Evolutionary conservation across 35 echinoderm and acorn worm species (phyloP), one percentile per base, ranked within the genome.

Genomic region (Anneissia japonica): DNA sequence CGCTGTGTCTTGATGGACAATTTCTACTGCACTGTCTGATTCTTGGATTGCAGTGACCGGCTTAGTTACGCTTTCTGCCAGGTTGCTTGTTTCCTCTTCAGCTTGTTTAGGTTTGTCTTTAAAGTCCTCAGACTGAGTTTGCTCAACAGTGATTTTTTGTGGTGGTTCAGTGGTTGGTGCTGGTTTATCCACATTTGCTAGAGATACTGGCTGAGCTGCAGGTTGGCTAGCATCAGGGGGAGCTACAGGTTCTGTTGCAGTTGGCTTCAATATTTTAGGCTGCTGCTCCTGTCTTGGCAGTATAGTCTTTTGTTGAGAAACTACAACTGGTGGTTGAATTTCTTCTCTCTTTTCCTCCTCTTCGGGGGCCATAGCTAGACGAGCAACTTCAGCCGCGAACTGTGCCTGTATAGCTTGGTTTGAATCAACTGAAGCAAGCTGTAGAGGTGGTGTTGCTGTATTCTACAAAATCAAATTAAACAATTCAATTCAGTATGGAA

Each of bases 301-400:
- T 34, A 64, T 56, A 51, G 43, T 77, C 43, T n/a, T 45, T 4
- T 17, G n/a, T 19, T 80, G 6, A 83, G 87, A 43, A 46, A 21
- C 85, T 1, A 35, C 72, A 37, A 82, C 31, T 40, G 10, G 3
- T 75, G 10, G 37, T 39, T 34, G 79, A 73, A 30, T 74, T 73
- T 46, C 36, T 79, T 31, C 38, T 26, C 45, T 36, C 12, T 40
- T 37, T 29, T 38, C 46, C 14, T 30, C 38, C 23, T 39, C 85
- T 46, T 37, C 32, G 30, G 85, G 74, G 37, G 76, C 38, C 34
- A 31, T 4, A 21, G 90, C 91, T 28, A 41, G 13, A 23, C 45
- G 86, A 6, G 92, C 88, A 9, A 94, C 92, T 37, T 94, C 64
- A 11, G 78, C 73, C 17, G 88, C 83, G 82, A 90, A 90, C 38